phyloP scores from a whole-genome alignment of 2,113 vertebrate species.

The Chamaetylas fuelleborni region DNA sequence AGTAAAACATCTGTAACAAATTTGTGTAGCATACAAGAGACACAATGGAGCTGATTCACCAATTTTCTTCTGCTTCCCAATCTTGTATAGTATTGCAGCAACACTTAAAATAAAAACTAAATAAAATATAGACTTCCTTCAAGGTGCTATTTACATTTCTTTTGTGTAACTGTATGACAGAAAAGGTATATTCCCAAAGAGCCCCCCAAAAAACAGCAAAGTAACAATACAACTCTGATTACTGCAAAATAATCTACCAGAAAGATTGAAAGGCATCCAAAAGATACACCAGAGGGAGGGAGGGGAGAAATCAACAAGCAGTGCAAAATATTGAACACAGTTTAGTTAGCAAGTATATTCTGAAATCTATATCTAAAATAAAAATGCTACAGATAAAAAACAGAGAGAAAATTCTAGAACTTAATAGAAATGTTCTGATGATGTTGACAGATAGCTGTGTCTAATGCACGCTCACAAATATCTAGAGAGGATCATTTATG shows the following conservation, averaged over 20 bases:
- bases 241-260: background rate
- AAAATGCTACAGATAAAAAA: background rate
- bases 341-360: background rate
- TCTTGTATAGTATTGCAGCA: background rate
- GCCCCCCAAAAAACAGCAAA: background rate
- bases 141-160: background rate
- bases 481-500: background rate
- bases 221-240: background rate
- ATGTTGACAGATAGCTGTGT: background rate
- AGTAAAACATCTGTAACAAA: constrained; percentile 50
- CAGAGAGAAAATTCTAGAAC: background rate
- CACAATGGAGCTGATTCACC: constrained; percentile 16
- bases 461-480: background rate
- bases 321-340: background rate
- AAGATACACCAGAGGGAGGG: background rate
- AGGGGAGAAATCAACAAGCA: background rate
- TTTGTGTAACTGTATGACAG: background rate
- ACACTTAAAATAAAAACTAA: background rate
- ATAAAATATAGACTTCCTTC: background rate
- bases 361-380: background rate
- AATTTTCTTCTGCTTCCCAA: background rate
- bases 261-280: background rate
- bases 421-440: background rate
- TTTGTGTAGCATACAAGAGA: background rate
- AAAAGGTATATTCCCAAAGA: background rate